Evolutionary conservation across 1,140 invertebrate species (phyloP).

Genomic region (Ooceraea biroi): DNA sequence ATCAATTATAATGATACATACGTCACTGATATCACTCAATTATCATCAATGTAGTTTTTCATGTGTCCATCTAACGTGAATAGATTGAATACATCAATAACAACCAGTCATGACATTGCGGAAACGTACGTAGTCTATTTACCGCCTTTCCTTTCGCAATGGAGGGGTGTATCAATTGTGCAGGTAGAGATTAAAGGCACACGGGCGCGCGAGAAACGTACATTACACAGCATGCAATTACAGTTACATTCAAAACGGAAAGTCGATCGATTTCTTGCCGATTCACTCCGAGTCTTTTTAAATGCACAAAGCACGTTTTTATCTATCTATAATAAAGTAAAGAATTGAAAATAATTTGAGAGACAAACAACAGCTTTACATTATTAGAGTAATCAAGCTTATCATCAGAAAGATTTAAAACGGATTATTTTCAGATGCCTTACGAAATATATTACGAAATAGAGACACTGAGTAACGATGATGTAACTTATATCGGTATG

Average conservation of each 20-base stretch:
- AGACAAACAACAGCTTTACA: neutral
- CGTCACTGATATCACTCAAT: conserved; percentile 43
- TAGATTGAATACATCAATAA: conserved; percentile 51
- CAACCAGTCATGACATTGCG: conserved; percentile 47
- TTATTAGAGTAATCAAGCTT: neutral
- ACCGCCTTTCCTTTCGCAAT: conserved; percentile 47
- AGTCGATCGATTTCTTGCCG: conserved; percentile 55
- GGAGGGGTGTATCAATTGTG: conserved; percentile 47
- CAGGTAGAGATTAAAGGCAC: conserved; percentile 48
- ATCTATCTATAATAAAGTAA: neutral
- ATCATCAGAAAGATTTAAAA: too few species aligned
- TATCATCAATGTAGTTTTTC: conserved; percentile 52
- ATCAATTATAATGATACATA: conserved; percentile 46
- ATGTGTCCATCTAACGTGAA: conserved; percentile 35
- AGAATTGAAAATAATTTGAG: conserved; percentile 14
- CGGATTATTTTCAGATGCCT: neutral
- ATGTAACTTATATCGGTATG: neutral
- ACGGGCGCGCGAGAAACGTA: conserved; percentile 34
- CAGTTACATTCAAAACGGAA: conserved; percentile 56
- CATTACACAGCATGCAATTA: conserved; percentile 50
- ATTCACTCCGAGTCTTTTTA: conserved; percentile 32
- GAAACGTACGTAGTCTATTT: conserved; percentile 53
- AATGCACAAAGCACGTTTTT: conserved; percentile 14
- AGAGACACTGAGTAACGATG: neutral
- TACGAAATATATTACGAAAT: neutral